phyloP scores from a whole-genome alignment of 2,888 invertebrate genomes.

The Gandaritis pyraliata region DNA sequence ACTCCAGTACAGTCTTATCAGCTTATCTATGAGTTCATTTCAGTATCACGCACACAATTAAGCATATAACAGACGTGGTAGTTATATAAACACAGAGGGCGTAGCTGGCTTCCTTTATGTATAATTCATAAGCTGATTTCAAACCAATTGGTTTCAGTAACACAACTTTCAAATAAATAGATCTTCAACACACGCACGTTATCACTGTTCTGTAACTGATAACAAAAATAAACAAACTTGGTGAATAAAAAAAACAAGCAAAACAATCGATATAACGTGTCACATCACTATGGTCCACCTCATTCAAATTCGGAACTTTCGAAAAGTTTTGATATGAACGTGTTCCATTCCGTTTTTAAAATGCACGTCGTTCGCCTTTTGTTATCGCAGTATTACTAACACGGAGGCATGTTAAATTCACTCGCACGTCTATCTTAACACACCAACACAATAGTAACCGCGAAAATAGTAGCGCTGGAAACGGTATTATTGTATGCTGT shows the following conservation, averaged over 20 bases:
- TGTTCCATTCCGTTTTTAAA: conserved; percentile 38
- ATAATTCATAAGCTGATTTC: conserved; percentile 53
- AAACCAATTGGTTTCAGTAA: conserved; percentile 39
- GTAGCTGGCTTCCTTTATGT: conserved; percentile 56
- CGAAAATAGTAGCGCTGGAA: conserved; percentile 67
- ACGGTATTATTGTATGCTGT: conserved; percentile 60
- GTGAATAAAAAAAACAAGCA: conserved; percentile 14
- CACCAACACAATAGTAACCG: conserved; percentile 61
- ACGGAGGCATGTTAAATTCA: conserved; percentile 57
- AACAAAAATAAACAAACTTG: conserved; percentile 31
- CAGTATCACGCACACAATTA: conserved; percentile 49
- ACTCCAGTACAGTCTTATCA: conserved; percentile 19
- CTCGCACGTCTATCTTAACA: conserved; percentile 62
- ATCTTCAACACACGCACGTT: conserved; percentile 43
- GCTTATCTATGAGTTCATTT: conserved; percentile 40
- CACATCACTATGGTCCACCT: conserved; percentile 37
- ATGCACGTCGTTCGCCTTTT: conserved; percentile 66
- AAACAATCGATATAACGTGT: conserved; percentile 23
- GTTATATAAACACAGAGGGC: conserved; percentile 48
- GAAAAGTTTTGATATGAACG: conserved; percentile 39
- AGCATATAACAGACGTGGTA: conserved; percentile 46
- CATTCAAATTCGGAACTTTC: conserved; percentile 36
- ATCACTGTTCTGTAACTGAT: conserved; percentile 38
- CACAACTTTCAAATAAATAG: conserved; percentile 49
- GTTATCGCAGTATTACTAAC: conserved; percentile 73